Base-by-base conservation (phyloP, 2,113 vertebrate species). In the Furnarius figulus region DNA sequence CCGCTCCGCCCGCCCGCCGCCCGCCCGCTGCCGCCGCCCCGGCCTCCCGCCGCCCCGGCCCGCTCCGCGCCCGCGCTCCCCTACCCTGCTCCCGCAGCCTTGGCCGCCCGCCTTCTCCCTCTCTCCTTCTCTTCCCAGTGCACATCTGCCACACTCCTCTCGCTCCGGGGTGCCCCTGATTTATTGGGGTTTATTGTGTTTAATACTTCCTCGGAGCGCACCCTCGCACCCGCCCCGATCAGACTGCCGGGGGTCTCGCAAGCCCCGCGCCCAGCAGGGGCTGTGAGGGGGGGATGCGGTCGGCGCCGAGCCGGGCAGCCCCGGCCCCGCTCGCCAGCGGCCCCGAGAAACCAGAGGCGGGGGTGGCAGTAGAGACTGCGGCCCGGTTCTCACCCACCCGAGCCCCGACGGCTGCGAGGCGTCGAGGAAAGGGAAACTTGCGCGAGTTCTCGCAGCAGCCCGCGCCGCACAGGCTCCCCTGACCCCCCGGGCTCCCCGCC, bases 1-100 rank as follows among this genome's bases (percentile, higher is more conserved):
- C 39, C 39, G 39, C 39, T 40, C 39, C 39, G 39, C 39, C 39
- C 39, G 39, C 39, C 39, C 39, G 39, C 39, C 39, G 39, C 39
- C 39, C 39, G 39, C 39, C 39, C 39, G 39, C 39, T 40, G 39
- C 39, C 39, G 39, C 39, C 39, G 39, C 39, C 39, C 39, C 39
- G 39, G 85, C 96, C 93, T 78, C 92, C 65, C 59, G 95, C 86
- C 8, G 92, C 84, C 58, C 62, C 83, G 88, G 50, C 76, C 50
- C 82, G 68, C 40, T 4, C 62, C 30, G 46, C 16, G 21, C 58
- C 62, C 66, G 63, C 71, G 58, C 59, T 87, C 78, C 61, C 39
- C 23, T 28, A 35, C 61, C 46, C 93, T 91, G 97, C 94, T 73
- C 72, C 61, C 14, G 31, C 82, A 21, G 31, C 93, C 90, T 90